A percentile compares a stretch with the other conserved stretches of the same genome.
Evolutionary conservation across 2,113 vertebrate species (phyloP).

Genomic region (Corythornis madagascariensis): DNA sequence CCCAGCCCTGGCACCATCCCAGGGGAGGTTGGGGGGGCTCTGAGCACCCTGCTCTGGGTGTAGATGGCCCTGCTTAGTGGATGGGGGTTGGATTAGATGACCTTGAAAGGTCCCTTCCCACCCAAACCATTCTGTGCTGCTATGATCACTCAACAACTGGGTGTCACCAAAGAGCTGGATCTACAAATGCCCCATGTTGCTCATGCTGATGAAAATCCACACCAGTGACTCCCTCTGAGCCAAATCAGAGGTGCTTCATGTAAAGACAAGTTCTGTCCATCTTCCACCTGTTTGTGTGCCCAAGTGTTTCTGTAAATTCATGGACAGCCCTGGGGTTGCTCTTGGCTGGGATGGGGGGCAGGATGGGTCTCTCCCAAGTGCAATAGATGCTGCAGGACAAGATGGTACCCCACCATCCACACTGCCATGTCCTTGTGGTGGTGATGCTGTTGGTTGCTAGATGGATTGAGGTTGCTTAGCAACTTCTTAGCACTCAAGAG

Average conservation of each 20-base stretch:
- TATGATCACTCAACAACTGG: not conserved
- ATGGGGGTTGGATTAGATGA: not conserved
- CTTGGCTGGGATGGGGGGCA: not conserved
- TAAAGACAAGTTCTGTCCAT: not conserved
- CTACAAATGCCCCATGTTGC: not conserved
- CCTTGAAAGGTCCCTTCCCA: not conserved
- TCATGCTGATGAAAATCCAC: not conserved
- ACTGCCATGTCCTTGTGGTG: accelerated
- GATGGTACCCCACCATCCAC: not conserved
- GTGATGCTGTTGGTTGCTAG: not conserved
- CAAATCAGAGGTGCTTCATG: not conserved
- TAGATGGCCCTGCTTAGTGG: not conserved
- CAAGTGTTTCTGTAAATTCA: not conserved
- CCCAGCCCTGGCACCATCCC: not conserved
- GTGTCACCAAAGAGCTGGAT: not conserved
- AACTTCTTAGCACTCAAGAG: not conserved
- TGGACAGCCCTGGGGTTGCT: not conserved
- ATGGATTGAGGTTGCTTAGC: constrained; percentile 16
- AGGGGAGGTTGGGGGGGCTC: not conserved
- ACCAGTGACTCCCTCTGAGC: not conserved
- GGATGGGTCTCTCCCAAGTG: not conserved
- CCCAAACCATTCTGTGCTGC: not conserved
- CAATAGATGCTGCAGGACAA: not conserved
- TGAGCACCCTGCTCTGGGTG: not conserved
- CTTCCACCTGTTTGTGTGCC: not conserved